These are phyloP conservation scores for Aleadryas rufinucha DNA, from an alignment of 2,113 vertebrate species.

Conservation along the genomic window DNA sequence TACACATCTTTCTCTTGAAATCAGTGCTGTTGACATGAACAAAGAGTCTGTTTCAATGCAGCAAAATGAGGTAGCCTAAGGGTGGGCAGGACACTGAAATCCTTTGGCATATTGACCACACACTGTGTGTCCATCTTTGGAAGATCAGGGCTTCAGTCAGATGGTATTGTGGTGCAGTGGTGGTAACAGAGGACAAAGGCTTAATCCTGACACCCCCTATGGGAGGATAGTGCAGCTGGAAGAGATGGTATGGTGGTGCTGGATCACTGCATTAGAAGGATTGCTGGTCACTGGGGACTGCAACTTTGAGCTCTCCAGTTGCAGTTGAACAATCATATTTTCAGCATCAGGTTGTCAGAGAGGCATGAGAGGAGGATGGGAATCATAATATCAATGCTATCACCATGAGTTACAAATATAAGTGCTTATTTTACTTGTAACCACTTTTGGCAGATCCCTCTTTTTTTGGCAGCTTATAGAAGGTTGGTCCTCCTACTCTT, in stretches of 20 bases:
- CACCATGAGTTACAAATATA: not conserved
- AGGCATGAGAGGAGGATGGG: not conserved
- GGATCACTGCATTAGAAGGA: not conserved
- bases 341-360: not conserved
- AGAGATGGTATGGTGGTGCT: not conserved
- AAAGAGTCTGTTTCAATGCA: not conserved
- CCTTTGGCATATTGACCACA: not conserved
- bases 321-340: not conserved
- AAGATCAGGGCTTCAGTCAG: not conserved
- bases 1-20: not conserved
- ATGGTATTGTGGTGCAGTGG: not conserved
- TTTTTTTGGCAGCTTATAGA: not conserved
- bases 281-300: not conserved
- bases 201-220: not conserved
- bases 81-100: not conserved
- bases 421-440: not conserved
- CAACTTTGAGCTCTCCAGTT: not conserved
- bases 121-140: not conserved
- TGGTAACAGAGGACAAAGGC: not conserved
- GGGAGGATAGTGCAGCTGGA: not conserved
- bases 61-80: not conserved
- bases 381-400: not conserved
- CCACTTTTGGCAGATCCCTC: not conserved
- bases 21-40: not conserved
- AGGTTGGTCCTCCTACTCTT: not conserved